Evolutionary conservation across 2,113 vertebrate genomes (phyloP).

Genomic region (Mobula birostris): DNA sequence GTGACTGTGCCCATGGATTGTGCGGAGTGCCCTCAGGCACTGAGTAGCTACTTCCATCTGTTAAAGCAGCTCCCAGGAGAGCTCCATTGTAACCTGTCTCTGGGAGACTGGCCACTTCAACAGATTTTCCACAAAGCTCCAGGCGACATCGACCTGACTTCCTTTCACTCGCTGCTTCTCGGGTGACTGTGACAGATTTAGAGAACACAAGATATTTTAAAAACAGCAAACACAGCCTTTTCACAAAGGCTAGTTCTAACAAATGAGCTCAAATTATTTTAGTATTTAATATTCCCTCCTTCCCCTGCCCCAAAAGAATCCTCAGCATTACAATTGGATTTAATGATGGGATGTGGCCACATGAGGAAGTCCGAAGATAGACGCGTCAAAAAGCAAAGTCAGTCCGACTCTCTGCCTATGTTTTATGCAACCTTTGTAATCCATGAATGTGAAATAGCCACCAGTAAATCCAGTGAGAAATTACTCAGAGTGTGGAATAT

Average conservation of each 20-base stretch:
- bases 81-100: constrained; percentile 1
- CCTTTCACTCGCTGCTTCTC: background rate
- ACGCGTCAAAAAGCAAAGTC: background rate
- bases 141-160: background rate
- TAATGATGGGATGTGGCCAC: background rate
- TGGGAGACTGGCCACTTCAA: constrained; percentile 5
- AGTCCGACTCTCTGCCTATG: too few relatives aligned
- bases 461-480: background rate
- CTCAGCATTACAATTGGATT: background rate
- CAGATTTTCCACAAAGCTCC: background rate
- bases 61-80: constrained; percentile 10
- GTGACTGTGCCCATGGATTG: background rate
- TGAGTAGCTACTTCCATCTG: background rate
- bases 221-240: background rate
- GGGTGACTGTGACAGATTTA: background rate
- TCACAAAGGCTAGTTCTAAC: background rate
- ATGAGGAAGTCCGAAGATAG: background rate
- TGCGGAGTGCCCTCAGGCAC: constrained; percentile 6
- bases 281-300: background rate
- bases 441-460: background rate
- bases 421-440: background rate
- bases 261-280: background rate
- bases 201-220: background rate
- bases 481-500: too few relatives aligned
- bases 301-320: background rate